Evolutionary conservation across 2,888 invertebrate genomes (phyloP).

Genomic region (Polyommatus icarus): DNA sequence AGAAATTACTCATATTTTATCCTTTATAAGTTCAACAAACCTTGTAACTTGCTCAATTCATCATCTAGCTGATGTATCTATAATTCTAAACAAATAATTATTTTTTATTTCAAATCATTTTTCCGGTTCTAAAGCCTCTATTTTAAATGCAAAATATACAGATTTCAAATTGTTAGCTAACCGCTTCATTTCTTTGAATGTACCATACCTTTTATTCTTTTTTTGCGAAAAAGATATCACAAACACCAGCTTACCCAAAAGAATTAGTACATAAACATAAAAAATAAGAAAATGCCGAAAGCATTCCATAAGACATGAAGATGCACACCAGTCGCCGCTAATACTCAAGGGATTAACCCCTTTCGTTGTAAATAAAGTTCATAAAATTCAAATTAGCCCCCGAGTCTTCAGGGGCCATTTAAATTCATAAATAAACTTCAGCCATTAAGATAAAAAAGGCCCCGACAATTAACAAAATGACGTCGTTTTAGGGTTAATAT

Average conservation of each 20-base stretch:
- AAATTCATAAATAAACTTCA: constrained; percentile 74
- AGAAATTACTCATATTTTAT: too few species aligned
- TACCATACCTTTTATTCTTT: too few species aligned
- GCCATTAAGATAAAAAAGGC: constrained; percentile 61
- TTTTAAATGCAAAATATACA: too few species aligned
- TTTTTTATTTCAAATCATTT: too few species aligned
- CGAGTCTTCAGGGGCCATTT: constrained; percentile 67
- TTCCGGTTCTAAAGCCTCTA: too few species aligned
- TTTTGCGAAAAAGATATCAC: background rate
- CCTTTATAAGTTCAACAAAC: too few species aligned
- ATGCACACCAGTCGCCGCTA: constrained; percentile 44
- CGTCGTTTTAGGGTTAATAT: constrained; percentile 72
- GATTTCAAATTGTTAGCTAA: too few species aligned
- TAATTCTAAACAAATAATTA: too few species aligned
- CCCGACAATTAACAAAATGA: constrained; percentile 78
- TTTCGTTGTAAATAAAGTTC: constrained; percentile 66
- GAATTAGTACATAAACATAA: background rate
- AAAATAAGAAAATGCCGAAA: constrained; percentile 3
- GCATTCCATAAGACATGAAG: constrained; percentile 42
- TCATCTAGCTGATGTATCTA: too few species aligned
- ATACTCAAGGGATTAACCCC: constrained; percentile 57
- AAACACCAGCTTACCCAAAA: background rate
- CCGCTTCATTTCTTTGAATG: too few species aligned
- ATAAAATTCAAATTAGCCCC: constrained; percentile 78
- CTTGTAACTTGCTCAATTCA: too few species aligned